A percentile compares a stretch with the other conserved stretches of the same genome.
Evolutionary conservation across 2,113 vertebrate genomes (phyloP).

Genomic region (Monarcha castaneiventris): DNA sequence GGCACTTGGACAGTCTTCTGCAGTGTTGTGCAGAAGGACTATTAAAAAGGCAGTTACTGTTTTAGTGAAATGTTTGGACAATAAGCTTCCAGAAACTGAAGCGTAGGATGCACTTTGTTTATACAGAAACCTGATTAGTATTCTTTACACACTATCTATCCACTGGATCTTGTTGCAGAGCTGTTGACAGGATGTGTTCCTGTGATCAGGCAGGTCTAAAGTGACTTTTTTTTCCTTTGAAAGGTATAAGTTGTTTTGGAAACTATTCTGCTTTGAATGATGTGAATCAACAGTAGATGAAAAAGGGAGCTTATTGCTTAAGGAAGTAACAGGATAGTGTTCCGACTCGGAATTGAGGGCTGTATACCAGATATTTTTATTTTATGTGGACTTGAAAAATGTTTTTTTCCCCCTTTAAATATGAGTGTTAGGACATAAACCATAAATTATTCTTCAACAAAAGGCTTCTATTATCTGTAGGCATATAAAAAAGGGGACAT

Average conservation of each 20-base stretch:
- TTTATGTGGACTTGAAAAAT: neutral
- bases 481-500: neutral
- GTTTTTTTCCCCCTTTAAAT: neutral
- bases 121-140: conserved; percentile 52
- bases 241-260: conserved; percentile 1
- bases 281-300: neutral
- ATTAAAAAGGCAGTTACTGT: neutral
- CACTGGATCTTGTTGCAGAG: neutral
- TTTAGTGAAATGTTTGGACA: conserved; percentile 32
- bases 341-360: neutral
- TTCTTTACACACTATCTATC: conserved; percentile 30
- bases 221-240: neutral
- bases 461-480: neutral
- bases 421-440: neutral
- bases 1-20: neutral
- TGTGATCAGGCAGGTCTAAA: neutral
- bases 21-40: neutral
- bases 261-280: neutral
- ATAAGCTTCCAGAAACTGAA: conserved; percentile 30
- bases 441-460: neutral
- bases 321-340: neutral
- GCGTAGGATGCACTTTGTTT: conserved; percentile 1
- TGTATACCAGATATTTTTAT: neutral
- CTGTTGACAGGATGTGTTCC: conserved; percentile 35
- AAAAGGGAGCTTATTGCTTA: neutral